Evolutionary conservation across 1,140 invertebrate genomes (phyloP).

Genomic region (Danaus plexippus): DNA sequence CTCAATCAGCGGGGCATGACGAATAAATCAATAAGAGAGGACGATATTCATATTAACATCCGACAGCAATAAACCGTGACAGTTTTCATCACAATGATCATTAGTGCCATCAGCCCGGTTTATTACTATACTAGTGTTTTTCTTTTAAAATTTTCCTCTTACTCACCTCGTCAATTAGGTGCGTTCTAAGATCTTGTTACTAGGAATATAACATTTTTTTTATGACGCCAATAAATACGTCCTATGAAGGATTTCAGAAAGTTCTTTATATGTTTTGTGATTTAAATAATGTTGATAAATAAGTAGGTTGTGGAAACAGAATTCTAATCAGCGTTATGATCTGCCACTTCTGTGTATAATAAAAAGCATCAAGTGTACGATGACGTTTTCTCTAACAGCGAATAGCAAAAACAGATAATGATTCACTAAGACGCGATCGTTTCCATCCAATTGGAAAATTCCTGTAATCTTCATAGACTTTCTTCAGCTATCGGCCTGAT

Average conservation of each 20-base stretch:
- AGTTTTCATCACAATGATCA: conserved; percentile 17
- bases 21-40: conserved; percentile 23
- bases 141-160: too few relatives aligned
- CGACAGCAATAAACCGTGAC: conserved; percentile 17
- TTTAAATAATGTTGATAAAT: too few relatives aligned
- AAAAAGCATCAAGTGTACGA: conserved; percentile 20
- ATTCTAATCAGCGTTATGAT: conserved; percentile 22
- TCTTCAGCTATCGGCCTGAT: conserved; percentile 46
- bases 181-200: too few relatives aligned
- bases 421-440: conserved; percentile 59
- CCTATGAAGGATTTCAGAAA: too few relatives aligned
- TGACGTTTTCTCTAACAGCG: conserved; percentile 48
- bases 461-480: conserved; percentile 63
- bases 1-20: conserved; percentile 22
- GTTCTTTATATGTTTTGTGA: too few relatives aligned
- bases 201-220: too few relatives aligned
- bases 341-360: conserved; percentile 18
- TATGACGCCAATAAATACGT: too few relatives aligned
- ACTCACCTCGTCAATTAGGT: too few relatives aligned
- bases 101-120: too few relatives aligned
- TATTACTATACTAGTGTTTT: too few relatives aligned
- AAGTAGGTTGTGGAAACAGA: conserved; percentile 4
- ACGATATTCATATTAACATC: conserved; percentile 27
- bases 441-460: conserved; percentile 67
- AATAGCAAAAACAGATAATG: conserved; percentile 52